Conservation (phyloP, 2,113 vertebrate species). For the Pyxicephalus adspersus region DNA sequence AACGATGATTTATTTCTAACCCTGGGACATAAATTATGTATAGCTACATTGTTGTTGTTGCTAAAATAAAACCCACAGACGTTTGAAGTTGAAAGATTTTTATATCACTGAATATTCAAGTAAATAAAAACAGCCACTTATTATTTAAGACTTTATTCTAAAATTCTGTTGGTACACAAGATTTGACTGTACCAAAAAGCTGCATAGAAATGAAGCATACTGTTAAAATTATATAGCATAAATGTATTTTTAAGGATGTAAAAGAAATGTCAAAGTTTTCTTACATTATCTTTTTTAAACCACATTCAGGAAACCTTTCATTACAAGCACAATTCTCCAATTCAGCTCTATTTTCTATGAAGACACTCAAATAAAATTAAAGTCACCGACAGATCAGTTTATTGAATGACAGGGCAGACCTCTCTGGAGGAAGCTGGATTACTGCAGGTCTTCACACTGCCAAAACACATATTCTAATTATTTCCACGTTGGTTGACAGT, state of each 20-base stretch:
- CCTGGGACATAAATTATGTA: no score
- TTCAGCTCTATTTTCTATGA: slow-evolving; percentile 16
- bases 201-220: slow-evolving; percentile 14
- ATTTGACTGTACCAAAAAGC: slow-evolving; percentile 27
- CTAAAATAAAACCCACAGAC: background rate
- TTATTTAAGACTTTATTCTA: slow-evolving; percentile 6
- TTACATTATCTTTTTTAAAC: slow-evolving; percentile 6
- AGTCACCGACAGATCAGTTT: background rate
- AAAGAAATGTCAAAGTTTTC: slow-evolving; percentile 2
- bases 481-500: background rate
- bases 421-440: background rate
- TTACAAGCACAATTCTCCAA: slow-evolving; percentile 15
- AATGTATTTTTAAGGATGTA: slow-evolving; percentile 21
- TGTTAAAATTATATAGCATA: slow-evolving; percentile 30
- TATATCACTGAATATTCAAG: background rate
- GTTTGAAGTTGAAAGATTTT: background rate
- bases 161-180: background rate
- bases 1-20: no score
- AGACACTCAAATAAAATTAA: background rate
- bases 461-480: background rate
- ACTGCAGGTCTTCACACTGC: slow-evolving; percentile 14
- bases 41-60: background rate
- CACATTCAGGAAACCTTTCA: slow-evolving; percentile 20
- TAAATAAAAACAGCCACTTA: slow-evolving; percentile 16
- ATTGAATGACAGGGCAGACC: slow-evolving; percentile 17